Evolutionary conservation across 2,797 vertebrate species (phyloP).

Genomic region (Podarcis lilfordi): DNA sequence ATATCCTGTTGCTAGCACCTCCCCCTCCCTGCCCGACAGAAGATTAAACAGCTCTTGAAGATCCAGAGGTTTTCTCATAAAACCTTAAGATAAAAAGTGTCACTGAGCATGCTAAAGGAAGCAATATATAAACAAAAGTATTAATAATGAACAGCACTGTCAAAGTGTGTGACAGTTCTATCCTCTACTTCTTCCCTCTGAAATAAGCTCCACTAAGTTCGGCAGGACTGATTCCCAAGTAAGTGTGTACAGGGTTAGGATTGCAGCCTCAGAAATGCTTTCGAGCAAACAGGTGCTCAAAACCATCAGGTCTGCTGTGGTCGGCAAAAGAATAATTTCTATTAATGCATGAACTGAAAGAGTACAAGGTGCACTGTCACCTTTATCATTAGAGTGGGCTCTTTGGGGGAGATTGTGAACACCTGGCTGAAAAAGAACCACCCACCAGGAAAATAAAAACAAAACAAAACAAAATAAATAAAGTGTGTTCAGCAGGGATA

Average conservation of each 20-base stretch:
- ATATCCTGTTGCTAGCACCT: neutral
- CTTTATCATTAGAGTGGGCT: slow-evolving; percentile 51
- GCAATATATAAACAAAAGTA: neutral
- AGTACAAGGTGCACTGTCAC: slow-evolving; percentile 59
- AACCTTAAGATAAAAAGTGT: slow-evolving; percentile 44
- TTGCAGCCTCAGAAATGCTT: slow-evolving; percentile 42
- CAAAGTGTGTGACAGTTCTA: neutral
- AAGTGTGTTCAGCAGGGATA: slow-evolving; percentile 56
- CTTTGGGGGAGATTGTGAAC: slow-evolving; percentile 42
- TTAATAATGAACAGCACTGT: neutral
- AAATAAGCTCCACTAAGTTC: neutral
- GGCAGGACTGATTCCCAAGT: neutral
- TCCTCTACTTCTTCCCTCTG: no score
- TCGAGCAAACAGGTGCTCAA: slow-evolving; percentile 41
- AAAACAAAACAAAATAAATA: slow-evolving; percentile 2
- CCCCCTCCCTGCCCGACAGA: slow-evolving; percentile 30
- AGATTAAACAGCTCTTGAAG: slow-evolving; percentile 47
- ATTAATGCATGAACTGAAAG: slow-evolving; percentile 56
- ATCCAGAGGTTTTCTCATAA: slow-evolving; percentile 48
- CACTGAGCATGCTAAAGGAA: neutral
- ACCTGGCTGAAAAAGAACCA: neutral
- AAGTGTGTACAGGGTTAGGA: neutral
- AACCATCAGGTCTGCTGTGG: slow-evolving; percentile 36
- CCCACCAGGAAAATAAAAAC: neutral
- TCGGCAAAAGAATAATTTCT: slow-evolving; percentile 52